A percentile compares a stretch with the other conserved stretches of the same genome.
Evolutionary conservation across 2,113 vertebrate species (phyloP).

Genomic region (Lanius ludovicianus): DNA sequence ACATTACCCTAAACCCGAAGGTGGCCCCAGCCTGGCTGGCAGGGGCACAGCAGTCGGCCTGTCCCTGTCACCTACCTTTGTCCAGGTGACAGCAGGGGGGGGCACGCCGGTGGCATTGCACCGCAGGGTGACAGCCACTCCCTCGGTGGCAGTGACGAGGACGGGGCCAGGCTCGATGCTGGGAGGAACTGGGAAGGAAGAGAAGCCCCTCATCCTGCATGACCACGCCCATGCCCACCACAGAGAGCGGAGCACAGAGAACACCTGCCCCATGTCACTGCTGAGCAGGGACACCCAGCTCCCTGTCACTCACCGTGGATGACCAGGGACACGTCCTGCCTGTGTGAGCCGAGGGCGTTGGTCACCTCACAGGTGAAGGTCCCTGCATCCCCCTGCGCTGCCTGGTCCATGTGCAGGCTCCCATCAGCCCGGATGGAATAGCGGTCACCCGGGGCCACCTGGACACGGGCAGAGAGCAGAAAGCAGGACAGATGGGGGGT

Average conservation of each 20-base stretch:
- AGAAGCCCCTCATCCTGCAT: neutral
- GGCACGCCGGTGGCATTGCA: constrained; percentile 83
- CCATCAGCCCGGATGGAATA: constrained; percentile 80
- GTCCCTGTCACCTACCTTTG: constrained; percentile 77
- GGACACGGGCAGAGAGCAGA: neutral
- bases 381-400: constrained; percentile 72
- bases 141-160: constrained; percentile 82
- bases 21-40: neutral
- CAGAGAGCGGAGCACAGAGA: accelerated
- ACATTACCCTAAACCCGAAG: accelerated
- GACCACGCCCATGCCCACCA: accelerated
- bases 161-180: constrained; percentile 80
- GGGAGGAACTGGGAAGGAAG: constrained; percentile 81
- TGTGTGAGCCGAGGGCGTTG: constrained; percentile 79
- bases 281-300: accelerated
- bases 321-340: constrained; percentile 76
- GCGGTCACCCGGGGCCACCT: constrained; percentile 73
- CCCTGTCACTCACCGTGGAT: constrained; percentile 78
- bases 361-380: constrained; percentile 83
- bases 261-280: accelerated
- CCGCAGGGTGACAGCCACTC: constrained; percentile 72
- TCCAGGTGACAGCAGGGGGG: constrained; percentile 82
- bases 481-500: accelerated
- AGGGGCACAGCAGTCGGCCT: neutral
- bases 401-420: constrained; percentile 81